Conservation (phyloP, 2,113 vertebrate genomes). For the Harpagus bidentatus region DNA sequence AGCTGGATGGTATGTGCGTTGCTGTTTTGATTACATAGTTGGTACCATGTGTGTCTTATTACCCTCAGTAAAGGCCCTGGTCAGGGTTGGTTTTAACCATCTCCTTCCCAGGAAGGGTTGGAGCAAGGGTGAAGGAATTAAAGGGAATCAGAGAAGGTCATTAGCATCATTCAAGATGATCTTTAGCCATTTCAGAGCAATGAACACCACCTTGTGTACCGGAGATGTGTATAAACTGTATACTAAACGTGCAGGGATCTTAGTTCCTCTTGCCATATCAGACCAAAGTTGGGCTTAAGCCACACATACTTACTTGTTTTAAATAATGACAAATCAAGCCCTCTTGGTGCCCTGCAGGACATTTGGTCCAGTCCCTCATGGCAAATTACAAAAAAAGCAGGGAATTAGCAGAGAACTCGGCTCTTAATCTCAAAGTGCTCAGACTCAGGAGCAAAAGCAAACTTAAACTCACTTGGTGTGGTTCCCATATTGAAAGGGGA, state of each 20-base stretch:
- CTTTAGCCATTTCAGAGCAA: background rate
- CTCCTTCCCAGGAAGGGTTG: background rate
- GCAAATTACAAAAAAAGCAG: background rate
- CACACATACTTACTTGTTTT: background rate
- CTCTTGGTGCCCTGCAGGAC: background rate
- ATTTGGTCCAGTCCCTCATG: background rate
- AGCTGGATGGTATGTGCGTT: background rate
- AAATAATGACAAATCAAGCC: background rate
- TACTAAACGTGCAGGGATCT: background rate
- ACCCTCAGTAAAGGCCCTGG: background rate
- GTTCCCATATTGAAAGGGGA: background rate
- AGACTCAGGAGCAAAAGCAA: background rate
- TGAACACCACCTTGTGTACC: background rate
- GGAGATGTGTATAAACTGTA: background rate
- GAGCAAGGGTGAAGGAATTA: background rate
- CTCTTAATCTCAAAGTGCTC: background rate
- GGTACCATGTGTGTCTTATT: background rate
- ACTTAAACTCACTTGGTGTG: background rate
- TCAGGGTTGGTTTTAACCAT: background rate
- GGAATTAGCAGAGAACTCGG: background rate
- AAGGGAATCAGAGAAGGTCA: background rate
- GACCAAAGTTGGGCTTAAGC: background rate
- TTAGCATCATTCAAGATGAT: background rate
- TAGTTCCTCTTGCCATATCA: background rate
- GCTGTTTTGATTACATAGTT: background rate